Base-by-base conservation (phyloP, 2,797 vertebrate genomes). In the Triplophysa bombifrons region DNA sequence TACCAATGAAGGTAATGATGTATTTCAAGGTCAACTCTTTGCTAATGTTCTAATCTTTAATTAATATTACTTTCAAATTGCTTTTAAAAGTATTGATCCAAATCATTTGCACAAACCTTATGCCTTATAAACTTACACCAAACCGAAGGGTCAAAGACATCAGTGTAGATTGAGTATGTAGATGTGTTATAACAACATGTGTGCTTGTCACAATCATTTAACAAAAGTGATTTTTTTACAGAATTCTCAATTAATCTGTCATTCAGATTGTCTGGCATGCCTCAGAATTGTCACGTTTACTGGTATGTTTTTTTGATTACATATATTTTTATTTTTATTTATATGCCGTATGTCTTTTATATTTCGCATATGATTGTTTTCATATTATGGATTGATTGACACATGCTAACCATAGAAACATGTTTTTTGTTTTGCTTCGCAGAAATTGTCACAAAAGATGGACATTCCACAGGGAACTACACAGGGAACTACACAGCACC, bases 1-100 rank as follows among this genome's bases (percentile, higher is more conserved):
- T 58, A 9, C 30, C 22, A 64, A 5, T n/a, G 38, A 30, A 53
- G 81, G 84, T 85, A 78, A 69, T 34, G 7, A 38, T 16, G 19
- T 13, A 16, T 48, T 48, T 48, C 11, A 41, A 41, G 38, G 38
- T 48, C 14, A 48, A 38, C 34, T 38, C 34, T 38, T 38, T 38
- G 7, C 34, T 38, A 38, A 1, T 38, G 13, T 13, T 48, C 46
- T 41, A 16, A 48, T 48, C 46, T 48, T 48, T 14, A 48, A 41
- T 11, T 38, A 38, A 8, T 6, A 38, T 38, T 38, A 38, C 6
- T 6, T 38, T 7, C 34, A 38, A 38, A 38, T 38, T 41, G 9
- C 8, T 10, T 41, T 41, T 41, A 2, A 11, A 41, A 9, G 41
- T 41, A 41, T 41, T 41, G 41, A 41, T 41, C 9, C 41, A 41